A percentile compares a stretch with the other conserved stretches of the same genome.
Conservation (phyloP, 2,888 invertebrate genomes). For the Luperina testacea region DNA sequence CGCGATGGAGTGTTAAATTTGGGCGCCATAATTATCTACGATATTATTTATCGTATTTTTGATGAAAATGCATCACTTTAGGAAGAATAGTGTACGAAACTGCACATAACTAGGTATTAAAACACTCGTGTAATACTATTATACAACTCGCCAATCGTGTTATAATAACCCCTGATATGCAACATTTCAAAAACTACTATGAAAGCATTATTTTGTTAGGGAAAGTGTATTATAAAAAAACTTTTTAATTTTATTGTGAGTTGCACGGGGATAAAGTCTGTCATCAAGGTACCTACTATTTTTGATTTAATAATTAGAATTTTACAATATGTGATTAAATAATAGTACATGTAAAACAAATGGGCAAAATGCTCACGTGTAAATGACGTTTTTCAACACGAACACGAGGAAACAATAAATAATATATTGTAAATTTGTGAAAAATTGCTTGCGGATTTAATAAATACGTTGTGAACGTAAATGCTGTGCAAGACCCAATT, state of each 20-base stretch:
- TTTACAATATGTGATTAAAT: background rate
- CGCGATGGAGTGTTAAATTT: background rate
- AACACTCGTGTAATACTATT: background rate
- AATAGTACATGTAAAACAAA: constrained; percentile 3
- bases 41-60: background rate
- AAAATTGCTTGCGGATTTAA: background rate
- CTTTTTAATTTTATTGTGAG: background rate
- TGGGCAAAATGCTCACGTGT: background rate
- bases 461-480: background rate
- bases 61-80: background rate
- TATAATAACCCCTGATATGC: background rate
- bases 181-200: background rate
- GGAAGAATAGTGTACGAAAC: background rate
- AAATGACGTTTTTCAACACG: background rate
- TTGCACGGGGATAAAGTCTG: constrained; percentile 1
- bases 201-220: constrained; percentile 1
- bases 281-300: constrained; percentile 7
- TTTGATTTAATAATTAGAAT: background rate
- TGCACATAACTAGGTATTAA: background rate
- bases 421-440: background rate
- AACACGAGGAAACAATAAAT: too few species aligned
- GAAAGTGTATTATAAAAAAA: constrained; percentile 12
- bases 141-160: background rate
- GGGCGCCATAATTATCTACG: background rate
- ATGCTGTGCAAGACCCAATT: background rate